Evolutionary conservation across 2,888 invertebrate genomes (phyloP), one percentile per base, ranked within the genome.

Genomic region (Mellilla xanthometata): DNA sequence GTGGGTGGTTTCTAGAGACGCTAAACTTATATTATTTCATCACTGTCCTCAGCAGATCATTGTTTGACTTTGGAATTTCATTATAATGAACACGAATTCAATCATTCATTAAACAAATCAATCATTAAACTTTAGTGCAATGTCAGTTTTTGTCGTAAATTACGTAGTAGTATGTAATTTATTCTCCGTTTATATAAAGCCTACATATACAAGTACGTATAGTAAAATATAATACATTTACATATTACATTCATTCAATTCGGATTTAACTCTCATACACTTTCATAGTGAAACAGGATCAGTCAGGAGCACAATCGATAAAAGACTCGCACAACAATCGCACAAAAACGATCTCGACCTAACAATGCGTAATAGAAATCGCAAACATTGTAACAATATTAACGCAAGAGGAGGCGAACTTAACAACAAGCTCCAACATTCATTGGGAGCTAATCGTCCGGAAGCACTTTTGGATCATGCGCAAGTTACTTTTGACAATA

Each of bases 281-380:
- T 58, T 60, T 55, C 49, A 40, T 58, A 52, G 45, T 57, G 58
- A 74, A 75, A 85, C 71, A 74, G 70, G 78, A 82, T 84, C 76
- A 81, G 72, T 77, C 76, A 69, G 72, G 71, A 56, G 63, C 60
- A 80, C 79, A 80, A 81, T 79, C 67, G 72, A 71, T 74, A 74
- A 77, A 79, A 72, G 70, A 57, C 64, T 65, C 60, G 72, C 76
- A 78, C 76, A 76, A 77, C 68, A 72, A 72, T 68, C 57, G 62
- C 53, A 73, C 72, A 77, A 78, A 71, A 71, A 65, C 63, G 58
- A 65, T 58, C 66, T 74, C 65, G 72, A 76, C 63, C 63, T 65
- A 68, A 87, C 87, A 88, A 88, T 79, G 81, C 77, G 86, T 87
- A 88, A 88, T 88, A 88, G 84, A 87, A 88, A 81, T 85, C 81